Conservation (phyloP, 2,888 invertebrate genomes). For the Holacanthella duospinosa region DNA sequence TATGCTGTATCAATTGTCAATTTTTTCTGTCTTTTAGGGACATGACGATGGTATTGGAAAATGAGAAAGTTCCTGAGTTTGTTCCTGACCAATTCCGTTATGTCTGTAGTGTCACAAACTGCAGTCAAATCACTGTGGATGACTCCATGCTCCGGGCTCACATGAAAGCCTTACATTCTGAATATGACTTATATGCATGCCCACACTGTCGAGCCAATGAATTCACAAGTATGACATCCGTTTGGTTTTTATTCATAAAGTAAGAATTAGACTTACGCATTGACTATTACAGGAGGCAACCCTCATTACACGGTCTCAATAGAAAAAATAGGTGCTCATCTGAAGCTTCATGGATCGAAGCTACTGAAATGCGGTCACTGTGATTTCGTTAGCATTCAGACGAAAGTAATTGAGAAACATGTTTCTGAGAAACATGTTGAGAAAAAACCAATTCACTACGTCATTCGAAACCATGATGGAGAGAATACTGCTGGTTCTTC, state of each 20-base stretch:
- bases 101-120: slow-evolving; percentile 60
- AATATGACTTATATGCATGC: slow-evolving; percentile 53
- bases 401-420: slow-evolving; percentile 56
- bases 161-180: slow-evolving; percentile 58
- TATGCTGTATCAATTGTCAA: not conserved
- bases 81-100: slow-evolving; percentile 52
- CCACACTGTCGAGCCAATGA: slow-evolving; percentile 55
- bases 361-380: slow-evolving; percentile 65
- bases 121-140: slow-evolving; percentile 59
- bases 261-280: not conserved
- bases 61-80: slow-evolving; percentile 43
- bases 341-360: slow-evolving; percentile 61
- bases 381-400: slow-evolving; percentile 53
- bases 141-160: slow-evolving; percentile 62
- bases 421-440: slow-evolving; percentile 52
- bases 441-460: slow-evolving; percentile 45
- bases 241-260: not conserved
- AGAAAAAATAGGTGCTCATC: slow-evolving; percentile 57
- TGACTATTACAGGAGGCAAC: slow-evolving; percentile 16
- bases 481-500: slow-evolving; percentile 34
- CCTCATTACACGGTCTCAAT: slow-evolving; percentile 43
- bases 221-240: slow-evolving; percentile 22
- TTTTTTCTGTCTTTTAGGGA: not conserved
- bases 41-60: slow-evolving; percentile 18
- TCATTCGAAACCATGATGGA: slow-evolving; percentile 44